These are phyloP conservation scores for Andrena dorsata DNA, from an alignment of 2,888 invertebrate genomes.

Conservation along the genomic window DNA sequence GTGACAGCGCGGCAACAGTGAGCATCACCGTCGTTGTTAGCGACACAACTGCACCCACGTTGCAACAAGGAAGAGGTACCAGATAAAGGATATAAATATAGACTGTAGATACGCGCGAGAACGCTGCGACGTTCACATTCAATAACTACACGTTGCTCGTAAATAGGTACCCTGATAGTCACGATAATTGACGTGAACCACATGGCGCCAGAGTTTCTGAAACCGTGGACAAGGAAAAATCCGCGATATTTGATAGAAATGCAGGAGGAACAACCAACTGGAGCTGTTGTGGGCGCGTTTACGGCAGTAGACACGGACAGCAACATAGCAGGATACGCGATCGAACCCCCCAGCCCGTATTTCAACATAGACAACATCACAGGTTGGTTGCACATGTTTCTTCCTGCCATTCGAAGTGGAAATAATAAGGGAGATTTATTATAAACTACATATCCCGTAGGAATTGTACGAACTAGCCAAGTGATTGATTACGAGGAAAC, in stretches of 20 bases:
- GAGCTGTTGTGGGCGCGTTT: constrained; percentile 91
- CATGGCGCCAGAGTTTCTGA: constrained; percentile 87
- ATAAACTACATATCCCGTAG: constrained; percentile 82
- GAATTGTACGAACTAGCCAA: constrained; percentile 91
- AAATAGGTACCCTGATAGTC: constrained; percentile 87
- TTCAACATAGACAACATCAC: constrained; percentile 93
- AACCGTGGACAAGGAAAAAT: constrained; percentile 90
- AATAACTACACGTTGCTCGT: constrained; percentile 36
- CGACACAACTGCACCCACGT: constrained; percentile 92
- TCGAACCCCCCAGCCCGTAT: constrained; percentile 90
- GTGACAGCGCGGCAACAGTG: constrained; percentile 91
- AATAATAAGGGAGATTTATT: background rate
- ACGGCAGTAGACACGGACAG: constrained; percentile 93
- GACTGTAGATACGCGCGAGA: too few relatives aligned
- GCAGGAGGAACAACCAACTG: constrained; percentile 93
- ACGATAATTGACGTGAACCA: constrained; percentile 88
- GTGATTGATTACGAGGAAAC: constrained; percentile 94
- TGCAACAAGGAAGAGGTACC: constrained; percentile 92
- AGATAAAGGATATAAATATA: constrained; percentile 16
- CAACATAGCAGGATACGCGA: constrained; percentile 91
- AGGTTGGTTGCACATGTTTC: constrained; percentile 85
- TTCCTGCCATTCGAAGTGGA: too few relatives aligned
- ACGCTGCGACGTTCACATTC: background rate
- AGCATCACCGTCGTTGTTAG: constrained; percentile 92
- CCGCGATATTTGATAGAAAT: constrained; percentile 89